These are phyloP conservation scores for Diorhabda sublineata DNA, from an alignment of 1,140 invertebrate species.

Conservation along the genomic window DNA sequence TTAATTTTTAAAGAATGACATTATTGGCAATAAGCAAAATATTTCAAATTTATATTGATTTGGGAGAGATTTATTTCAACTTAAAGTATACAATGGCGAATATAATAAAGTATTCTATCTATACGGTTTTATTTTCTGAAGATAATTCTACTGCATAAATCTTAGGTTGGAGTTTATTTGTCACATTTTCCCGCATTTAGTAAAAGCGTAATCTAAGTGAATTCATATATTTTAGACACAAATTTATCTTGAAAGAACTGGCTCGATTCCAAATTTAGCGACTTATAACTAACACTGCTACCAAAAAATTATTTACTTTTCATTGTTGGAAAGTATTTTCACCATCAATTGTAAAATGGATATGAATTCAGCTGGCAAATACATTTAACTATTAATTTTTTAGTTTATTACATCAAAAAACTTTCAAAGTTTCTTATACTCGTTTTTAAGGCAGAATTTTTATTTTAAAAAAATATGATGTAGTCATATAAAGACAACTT, in stretches of 20 bases:
- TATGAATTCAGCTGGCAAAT: not conserved
- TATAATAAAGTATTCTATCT: not conserved
- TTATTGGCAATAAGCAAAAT: too few species aligned
- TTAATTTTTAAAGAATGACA: too few species aligned
- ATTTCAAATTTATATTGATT: too few species aligned
- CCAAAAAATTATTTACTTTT: too few species aligned
- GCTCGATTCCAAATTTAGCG: not conserved
- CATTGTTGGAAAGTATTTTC: not conserved
- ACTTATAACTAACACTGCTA: not conserved
- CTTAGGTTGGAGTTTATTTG: not conserved
- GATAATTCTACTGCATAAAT: not conserved
- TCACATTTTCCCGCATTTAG: not conserved
- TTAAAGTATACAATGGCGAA: too few species aligned
- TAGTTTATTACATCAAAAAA: not conserved
- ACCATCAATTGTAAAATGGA: not conserved
- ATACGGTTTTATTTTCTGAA: not conserved
- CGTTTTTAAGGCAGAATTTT: not conserved
- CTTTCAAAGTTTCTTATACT: not conserved
- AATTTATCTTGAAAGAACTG: not conserved
- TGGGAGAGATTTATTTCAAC: too few species aligned
- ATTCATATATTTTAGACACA: not conserved
- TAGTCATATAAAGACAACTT: too few species aligned
- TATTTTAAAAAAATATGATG: too few species aligned
- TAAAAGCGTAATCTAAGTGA: constrained; percentile 1
- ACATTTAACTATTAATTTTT: not conserved